A percentile compares a stretch with the other conserved stretches of the same genome.
Conservation (phyloP, 2,888 invertebrate species). For the Bedellia somnulentella region DNA sequence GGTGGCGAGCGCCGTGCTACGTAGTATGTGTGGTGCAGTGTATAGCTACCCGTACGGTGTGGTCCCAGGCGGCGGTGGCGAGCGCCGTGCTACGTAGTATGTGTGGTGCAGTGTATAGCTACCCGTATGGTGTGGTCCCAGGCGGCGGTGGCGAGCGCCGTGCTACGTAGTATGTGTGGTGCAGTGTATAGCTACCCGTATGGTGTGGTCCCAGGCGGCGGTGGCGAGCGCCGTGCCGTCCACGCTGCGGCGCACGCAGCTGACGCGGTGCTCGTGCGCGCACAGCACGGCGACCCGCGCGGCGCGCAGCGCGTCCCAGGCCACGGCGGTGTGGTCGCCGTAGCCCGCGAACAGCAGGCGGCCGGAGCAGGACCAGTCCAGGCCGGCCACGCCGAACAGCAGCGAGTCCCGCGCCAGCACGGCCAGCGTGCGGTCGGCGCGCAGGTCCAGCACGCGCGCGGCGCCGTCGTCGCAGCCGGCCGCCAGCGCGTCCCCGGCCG, state of each 20-base stretch:
- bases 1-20: slow-evolving; percentile 16
- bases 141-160: slow-evolving; percentile 12
- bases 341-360: slow-evolving; percentile 97
- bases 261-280: slow-evolving; percentile 49
- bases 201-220: slow-evolving; percentile 5
- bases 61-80: slow-evolving; percentile 6
- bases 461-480: slow-evolving; percentile 95
- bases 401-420: slow-evolving; percentile 98
- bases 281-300: slow-evolving; percentile 68
- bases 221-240: slow-evolving; percentile 23
- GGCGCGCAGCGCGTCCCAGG: slow-evolving; percentile 40
- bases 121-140: slow-evolving; percentile 5
- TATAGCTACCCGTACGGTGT: slow-evolving; percentile 4
- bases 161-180: no score
- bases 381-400: slow-evolving; percentile 96
- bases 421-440: slow-evolving; percentile 97
- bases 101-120: no score
- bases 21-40: no score
- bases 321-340: slow-evolving; percentile 91
- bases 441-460: slow-evolving; percentile 95
- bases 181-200: no score
- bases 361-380: slow-evolving; percentile 95
- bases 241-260: slow-evolving; percentile 51
- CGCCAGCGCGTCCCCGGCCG: slow-evolving; percentile 97
- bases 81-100: slow-evolving; percentile 19